Percentiles rank a stretch among this genome's conserved stretches.
These are phyloP conservation scores for Xerus inauris DNA, from an alignment of 2,113 vertebrate species.

Conservation along the genomic window DNA sequence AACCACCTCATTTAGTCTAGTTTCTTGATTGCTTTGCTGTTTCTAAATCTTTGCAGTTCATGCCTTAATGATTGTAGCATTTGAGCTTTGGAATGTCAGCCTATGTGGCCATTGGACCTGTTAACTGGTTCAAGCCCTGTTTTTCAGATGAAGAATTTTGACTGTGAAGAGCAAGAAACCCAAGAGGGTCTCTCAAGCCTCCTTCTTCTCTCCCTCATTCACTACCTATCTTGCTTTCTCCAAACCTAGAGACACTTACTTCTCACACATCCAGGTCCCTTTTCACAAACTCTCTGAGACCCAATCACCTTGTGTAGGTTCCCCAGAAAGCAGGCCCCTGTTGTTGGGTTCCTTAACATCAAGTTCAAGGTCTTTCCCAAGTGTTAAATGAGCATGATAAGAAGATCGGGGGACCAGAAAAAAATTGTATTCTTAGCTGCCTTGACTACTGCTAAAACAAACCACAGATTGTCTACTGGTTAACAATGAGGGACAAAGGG, in stretches of 20 bases:
- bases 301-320: not conserved
- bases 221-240: not conserved
- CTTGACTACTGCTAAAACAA: not conserved
- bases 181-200: not conserved
- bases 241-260: not conserved
- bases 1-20: not conserved
- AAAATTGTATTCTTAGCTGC: not conserved
- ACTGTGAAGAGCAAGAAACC: not conserved
- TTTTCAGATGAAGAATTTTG: not conserved
- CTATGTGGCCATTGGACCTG: not conserved
- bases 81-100: not conserved
- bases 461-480: not conserved
- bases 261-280: not conserved
- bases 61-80: not conserved
- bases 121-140: not conserved
- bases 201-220: too few species aligned
- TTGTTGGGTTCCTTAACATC: accelerated
- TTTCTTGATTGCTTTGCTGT: not conserved
- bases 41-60: not conserved
- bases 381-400: not conserved
- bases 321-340: not conserved
- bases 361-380: not conserved
- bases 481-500: not conserved
- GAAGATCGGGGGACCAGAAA: not conserved
- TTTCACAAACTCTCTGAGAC: not conserved